These are phyloP conservation scores for Hippocampus mohnikei DNA, from an alignment of 2,113 vertebrate genomes.

Conservation along the genomic window DNA sequence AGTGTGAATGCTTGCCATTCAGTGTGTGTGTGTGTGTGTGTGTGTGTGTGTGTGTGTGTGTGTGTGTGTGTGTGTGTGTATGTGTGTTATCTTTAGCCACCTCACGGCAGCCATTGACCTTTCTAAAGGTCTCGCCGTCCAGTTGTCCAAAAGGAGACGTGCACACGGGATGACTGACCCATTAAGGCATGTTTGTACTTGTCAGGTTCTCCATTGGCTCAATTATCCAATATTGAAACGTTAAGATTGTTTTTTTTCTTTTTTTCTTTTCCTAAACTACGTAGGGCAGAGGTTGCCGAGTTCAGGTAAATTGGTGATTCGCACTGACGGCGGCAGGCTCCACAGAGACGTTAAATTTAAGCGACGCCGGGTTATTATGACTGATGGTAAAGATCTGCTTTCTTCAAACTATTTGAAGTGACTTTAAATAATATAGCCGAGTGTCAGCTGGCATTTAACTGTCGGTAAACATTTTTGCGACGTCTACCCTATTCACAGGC, in stretches of 20 bases:
- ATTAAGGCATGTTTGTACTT: slow-evolving; percentile 29
- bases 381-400: background rate
- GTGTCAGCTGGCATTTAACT: background rate
- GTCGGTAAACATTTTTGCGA: background rate
- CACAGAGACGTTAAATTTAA: too few relatives aligned
- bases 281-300: too few relatives aligned
- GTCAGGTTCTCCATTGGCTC: background rate
- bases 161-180: slow-evolving; percentile 28
- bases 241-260: background rate
- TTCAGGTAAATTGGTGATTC: too few relatives aligned
- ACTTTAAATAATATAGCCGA: background rate
- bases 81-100: slow-evolving; percentile 61
- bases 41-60: background rate
- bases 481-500: background rate
- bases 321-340: too few relatives aligned
- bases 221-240: background rate
- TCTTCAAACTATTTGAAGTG: background rate
- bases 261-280: too few relatives aligned
- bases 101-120: slow-evolving; percentile 52
- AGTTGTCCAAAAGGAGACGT: slow-evolving; percentile 45
- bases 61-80: background rate
- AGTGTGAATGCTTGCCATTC: slow-evolving; percentile 4
- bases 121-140: slow-evolving; percentile 57
- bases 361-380: too few relatives aligned
- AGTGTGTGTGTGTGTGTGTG: background rate